Base-by-base conservation (phyloP, 23 tunicate species). In the Halocynthia roretzi region DNA sequence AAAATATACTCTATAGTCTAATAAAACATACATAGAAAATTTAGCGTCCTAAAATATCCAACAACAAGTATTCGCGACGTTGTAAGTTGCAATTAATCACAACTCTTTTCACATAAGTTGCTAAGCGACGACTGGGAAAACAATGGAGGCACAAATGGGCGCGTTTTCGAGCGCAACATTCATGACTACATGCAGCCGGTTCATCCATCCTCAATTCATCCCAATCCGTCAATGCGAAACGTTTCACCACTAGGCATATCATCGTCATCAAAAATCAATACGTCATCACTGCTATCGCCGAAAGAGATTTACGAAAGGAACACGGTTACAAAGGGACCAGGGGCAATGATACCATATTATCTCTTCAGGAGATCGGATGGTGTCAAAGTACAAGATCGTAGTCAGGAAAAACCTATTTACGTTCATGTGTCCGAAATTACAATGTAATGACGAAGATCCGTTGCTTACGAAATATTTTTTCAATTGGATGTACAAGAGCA, bases 361-460 rank as follows among this genome's bases (percentile, higher is more conserved):
- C 49, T 83, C 68, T 83, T 83, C 50, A 64, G 87, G 23, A 66
- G 87, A 49, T 80, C 81, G 11, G 52, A 76, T 23, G 81, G 67
- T 56, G 55, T 17, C 52, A 74, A 76, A 8, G 75, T n/a, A 54
- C 56, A 48, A 11, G 57, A 21, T 12, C 56, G 69, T 19, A 69
- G 53, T 20, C 53, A 56, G 51, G 77, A 68, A 44, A 75, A 75
- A 53, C 87, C 82, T 7, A 76, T 83, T 51, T 83, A 52, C 56
- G 87, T 83, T 67, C 87, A 83, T 40, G 80, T 80, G 7, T 83
- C 87, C 8, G 87, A 83, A 67, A 83, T 83, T 19, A 67, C 48
- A 64, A 74, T 74, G 78, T 21, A 74, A 8, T 44, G 65, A 56
- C 56, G 65, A 53, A 54, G 44, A 31, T 31, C 44, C 4, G 44